These are phyloP conservation scores for Poicephalus gulielmi DNA, from an alignment of 2,113 vertebrate genomes.

Conservation along the genomic window DNA sequence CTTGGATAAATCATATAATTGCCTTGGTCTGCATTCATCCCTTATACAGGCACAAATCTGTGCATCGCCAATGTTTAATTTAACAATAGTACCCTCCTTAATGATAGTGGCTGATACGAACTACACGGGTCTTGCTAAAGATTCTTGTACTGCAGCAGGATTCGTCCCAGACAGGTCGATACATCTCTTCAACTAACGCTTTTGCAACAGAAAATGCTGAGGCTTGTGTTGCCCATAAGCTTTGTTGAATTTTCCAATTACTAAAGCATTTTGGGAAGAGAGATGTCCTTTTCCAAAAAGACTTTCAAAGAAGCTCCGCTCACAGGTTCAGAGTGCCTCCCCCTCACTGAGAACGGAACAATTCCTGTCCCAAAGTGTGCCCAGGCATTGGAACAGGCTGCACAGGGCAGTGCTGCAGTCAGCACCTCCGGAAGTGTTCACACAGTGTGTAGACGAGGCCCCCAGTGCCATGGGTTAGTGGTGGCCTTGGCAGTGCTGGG, in stretches of 20 bases:
- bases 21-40: not conserved
- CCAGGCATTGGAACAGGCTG: not conserved
- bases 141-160: not conserved
- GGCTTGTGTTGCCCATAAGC: not conserved
- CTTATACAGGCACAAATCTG: not conserved
- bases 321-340: not conserved
- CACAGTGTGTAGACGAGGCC: not conserved
- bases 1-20: not conserved
- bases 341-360: fast-evolving
- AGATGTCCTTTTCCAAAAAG: not conserved
- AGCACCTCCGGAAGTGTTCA: not conserved
- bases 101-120: fast-evolving
- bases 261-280: not conserved
- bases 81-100: not conserved
- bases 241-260: not conserved
- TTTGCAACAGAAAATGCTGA: not conserved
- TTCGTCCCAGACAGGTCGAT: not conserved
- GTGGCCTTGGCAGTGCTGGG: not conserved
- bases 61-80: no score
- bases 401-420: not conserved
- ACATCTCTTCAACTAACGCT: fast-evolving
- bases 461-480: not conserved
- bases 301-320: not conserved
- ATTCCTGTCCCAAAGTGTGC: not conserved
- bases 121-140: not conserved